Evolutionary conservation across 2,113 vertebrate genomes (phyloP), one percentile per base, ranked within the genome.

Genomic region (Pyrgilauda ruficollis): DNA sequence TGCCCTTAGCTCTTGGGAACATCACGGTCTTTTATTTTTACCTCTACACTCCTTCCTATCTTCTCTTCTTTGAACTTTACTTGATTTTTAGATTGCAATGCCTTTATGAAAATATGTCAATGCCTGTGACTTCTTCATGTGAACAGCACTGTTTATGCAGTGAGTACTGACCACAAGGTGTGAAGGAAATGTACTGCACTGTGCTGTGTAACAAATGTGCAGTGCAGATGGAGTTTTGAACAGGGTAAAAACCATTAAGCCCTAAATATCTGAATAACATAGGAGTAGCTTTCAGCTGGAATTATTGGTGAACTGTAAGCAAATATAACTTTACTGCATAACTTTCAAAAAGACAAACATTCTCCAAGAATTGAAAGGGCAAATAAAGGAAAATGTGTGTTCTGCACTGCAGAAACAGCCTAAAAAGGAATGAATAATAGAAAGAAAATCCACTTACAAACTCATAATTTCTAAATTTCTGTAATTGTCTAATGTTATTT

Each of bases 311-410:
- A 96, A 83, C 62, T 78, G 41, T 73, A 91, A 89, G 89, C 41
- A 87, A 84, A 96, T 59, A 86, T 31, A 66, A 94, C 77, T 82
- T 87, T 77, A 64, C 87, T 87, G 82, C 91, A 92, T 72, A 92
- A 83, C 62, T 93, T 95, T 80, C 73, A 94, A 58, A 96, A 93
- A 89, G 90, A 84, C n/a, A 87, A 96, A 93, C 83, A 87, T 84
- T 89, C 94, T 72, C 91, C 69, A 87, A 73, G 73, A 82, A 92
- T 19, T 88, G 13, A 91, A 96, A 89, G 84, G 47, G 35, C 55
- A 69, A 91, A 89, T 69, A 94, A 89, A 96, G 62, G 58, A 90
- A 94, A 95, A 80, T 47, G 31, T 70, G 55, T 83, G 44, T 49
- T 86, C 64, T 88, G 35, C 46, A 77, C 61, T 94, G 31, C n/a